Conservation (phyloP, 2,888 invertebrate genomes). For the Drosophila austrosaltans region DNA sequence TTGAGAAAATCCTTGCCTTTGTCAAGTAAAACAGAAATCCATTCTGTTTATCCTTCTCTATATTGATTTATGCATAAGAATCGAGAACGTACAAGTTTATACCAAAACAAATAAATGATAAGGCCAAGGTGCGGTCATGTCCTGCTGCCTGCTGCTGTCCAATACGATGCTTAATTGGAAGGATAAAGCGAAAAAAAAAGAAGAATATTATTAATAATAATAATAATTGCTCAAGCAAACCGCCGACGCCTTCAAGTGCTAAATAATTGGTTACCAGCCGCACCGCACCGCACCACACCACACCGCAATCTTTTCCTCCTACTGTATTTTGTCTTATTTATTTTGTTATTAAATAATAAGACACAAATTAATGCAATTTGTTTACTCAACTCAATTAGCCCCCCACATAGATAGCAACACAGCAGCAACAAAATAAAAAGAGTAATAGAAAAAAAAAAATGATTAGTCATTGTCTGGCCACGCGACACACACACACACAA, state of each 20-base stretch:
- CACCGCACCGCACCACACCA: background rate
- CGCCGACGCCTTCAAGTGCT: constrained; percentile 46
- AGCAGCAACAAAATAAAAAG: constrained; percentile 31
- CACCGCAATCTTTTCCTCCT: background rate
- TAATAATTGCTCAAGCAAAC: constrained; percentile 60
- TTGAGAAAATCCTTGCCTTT: constrained; percentile 7
- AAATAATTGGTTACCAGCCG: constrained; percentile 29
- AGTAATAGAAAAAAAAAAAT: constrained; percentile 23
- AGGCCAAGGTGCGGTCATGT: constrained; percentile 7
- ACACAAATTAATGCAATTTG: constrained; percentile 76
- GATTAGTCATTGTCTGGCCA: constrained; percentile 72
- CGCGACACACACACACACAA: constrained; percentile 46
- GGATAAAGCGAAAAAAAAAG: background rate
- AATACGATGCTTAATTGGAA: constrained; percentile 59
- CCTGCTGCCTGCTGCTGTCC: too few relatives aligned
- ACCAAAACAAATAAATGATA: background rate
- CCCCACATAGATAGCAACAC: constrained; percentile 43
- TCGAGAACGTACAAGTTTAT: background rate
- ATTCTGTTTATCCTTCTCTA: background rate
- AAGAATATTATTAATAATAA: constrained; percentile 6
- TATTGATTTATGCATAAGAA: constrained; percentile 9
- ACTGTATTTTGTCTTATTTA: constrained; percentile 64
- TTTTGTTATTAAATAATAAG: constrained; percentile 76
- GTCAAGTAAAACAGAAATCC: background rate
- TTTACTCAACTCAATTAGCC: constrained; percentile 64